Base-by-base conservation (phyloP, 2,888 invertebrate genomes). In the Habroteleia sp. region DNA sequence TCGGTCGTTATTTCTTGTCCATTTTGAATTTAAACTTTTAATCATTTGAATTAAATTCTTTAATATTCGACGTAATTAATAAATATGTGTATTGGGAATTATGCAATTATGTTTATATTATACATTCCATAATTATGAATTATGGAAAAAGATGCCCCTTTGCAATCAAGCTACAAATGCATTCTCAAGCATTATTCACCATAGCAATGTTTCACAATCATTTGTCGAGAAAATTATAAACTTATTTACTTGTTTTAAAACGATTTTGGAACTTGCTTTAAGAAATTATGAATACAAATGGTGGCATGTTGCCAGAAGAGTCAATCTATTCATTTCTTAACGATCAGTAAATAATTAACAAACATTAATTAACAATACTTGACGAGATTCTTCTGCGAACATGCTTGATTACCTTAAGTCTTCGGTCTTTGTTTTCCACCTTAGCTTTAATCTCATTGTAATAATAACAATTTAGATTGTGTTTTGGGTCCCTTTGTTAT, bases 291-390 rank as follows among this genome's bases (percentile, higher is more conserved):
- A n/a, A n/a, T n/a, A n/a, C n/a, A n/a, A n/a, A n/a, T n/a, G n/a
- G n/a, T n/a, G n/a, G n/a, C n/a, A n/a, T 58, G 44, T 58, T 56
- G 17, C 23, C 56, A 56, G 56, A 56, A 56, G 56, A 56, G 42
- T n/a, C n/a, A n/a, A n/a, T n/a, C n/a, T n/a, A n/a, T n/a, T n/a
- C n/a, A n/a, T n/a, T n/a, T n/a, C n/a, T n/a, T n/a, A n/a, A n/a
- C n/a, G n/a, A n/a, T n/a, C n/a, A n/a, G n/a, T n/a, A n/a, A n/a
- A n/a, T n/a, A n/a, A n/a, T n/a, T n/a, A n/a, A n/a, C n/a, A n/a
- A n/a, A n/a, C n/a, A n/a, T n/a, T n/a, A n/a, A n/a, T n/a, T n/a
- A 56, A 23, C 11, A 17, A 17, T 1, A 16, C 41, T 14, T 25
- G 3, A 25, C 7, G 14, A 7, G 2, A 3, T 33, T 41, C 50